Evolutionary conservation across 2,888 invertebrate species (phyloP).

Genomic region (Panorpa germanica): DNA sequence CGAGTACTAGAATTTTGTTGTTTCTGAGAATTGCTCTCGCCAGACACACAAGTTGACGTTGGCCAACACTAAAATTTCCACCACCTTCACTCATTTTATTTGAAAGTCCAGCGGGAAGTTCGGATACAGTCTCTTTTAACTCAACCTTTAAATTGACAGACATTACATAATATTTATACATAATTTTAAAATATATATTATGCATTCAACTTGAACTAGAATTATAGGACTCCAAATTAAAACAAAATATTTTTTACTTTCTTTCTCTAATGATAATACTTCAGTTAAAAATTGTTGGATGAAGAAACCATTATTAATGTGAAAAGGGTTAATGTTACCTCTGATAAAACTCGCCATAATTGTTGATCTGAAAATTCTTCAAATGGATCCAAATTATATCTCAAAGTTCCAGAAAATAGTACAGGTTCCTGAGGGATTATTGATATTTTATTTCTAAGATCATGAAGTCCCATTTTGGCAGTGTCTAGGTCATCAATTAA

Average conservation of each 20-base stretch:
- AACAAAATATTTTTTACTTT: no score
- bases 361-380: conserved; percentile 35
- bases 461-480: conserved; percentile 28
- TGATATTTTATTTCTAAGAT: conserved; percentile 43
- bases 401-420: conserved; percentile 42
- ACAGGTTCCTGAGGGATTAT: conserved; percentile 55
- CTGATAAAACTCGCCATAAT: conserved; percentile 51
- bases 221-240: no score
- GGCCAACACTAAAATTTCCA: conserved; percentile 58
- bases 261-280: no score
- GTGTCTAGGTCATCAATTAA: conserved; percentile 31
- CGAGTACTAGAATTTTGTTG: conserved; percentile 47
- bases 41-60: conserved; percentile 70
- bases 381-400: conserved; percentile 58
- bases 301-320: conserved; percentile 14
- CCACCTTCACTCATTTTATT: conserved; percentile 53
- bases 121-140: conserved; percentile 43
- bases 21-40: conserved; percentile 60
- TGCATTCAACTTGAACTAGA: no score
- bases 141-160: conserved; percentile 39
- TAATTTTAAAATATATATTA: conserved; percentile 2
- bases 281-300: no score
- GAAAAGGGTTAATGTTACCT: conserved; percentile 28
- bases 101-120: conserved; percentile 33
- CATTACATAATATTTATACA: conserved; percentile 13